A percentile compares a stretch with the other conserved stretches of the same genome.
These are phyloP conservation scores for Euborellia annulipes DNA, from an alignment of 1,140 invertebrate species.

Conservation along the genomic window DNA sequence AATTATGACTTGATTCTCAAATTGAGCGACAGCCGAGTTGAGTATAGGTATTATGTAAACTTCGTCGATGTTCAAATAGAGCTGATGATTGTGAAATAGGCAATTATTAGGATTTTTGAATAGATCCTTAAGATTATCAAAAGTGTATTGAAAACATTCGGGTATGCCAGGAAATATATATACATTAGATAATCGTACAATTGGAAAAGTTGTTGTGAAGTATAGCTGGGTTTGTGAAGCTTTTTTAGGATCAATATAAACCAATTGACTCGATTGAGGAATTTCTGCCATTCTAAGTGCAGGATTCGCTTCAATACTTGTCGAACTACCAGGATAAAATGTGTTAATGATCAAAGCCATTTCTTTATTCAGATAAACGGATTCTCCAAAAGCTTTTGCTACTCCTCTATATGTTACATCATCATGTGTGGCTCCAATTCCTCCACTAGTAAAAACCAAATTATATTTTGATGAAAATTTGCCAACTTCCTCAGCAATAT, in stretches of 20 bases:
- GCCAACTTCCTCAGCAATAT: conserved; percentile 49
- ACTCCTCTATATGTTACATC: conserved; percentile 68
- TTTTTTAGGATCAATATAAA: conserved; percentile 4
- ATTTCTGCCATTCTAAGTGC: conserved; percentile 35
- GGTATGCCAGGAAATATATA: conserved; percentile 67
- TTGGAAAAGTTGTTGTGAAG: conserved; percentile 35
- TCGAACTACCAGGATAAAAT: conserved; percentile 24
- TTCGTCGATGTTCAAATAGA: conserved; percentile 41
- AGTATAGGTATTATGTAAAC: conserved; percentile 35
- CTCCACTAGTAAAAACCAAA: conserved; percentile 62
- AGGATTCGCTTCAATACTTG: conserved; percentile 16
- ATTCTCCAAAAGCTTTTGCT: conserved; percentile 50
- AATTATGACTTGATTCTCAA: conserved; percentile 36
- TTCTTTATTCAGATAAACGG: conserved; percentile 37
- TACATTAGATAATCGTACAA: conserved; percentile 53
- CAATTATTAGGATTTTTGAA: conserved; percentile 16
- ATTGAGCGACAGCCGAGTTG: conserved; percentile 33
- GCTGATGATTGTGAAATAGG: conserved; percentile 24
- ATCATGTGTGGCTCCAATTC: conserved; percentile 74
- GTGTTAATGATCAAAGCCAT: conserved; percentile 39
- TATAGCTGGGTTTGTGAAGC: conserved; percentile 4
- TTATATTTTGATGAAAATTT: conserved; percentile 40
- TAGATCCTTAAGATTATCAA: conserved; percentile 26
- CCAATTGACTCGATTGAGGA: conserved; percentile 18
- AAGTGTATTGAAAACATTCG: conserved; percentile 40